These are phyloP conservation scores for Artibeus jamaicensis DNA, from an alignment of 2,797 vertebrate genomes.

Conservation along the genomic window DNA sequence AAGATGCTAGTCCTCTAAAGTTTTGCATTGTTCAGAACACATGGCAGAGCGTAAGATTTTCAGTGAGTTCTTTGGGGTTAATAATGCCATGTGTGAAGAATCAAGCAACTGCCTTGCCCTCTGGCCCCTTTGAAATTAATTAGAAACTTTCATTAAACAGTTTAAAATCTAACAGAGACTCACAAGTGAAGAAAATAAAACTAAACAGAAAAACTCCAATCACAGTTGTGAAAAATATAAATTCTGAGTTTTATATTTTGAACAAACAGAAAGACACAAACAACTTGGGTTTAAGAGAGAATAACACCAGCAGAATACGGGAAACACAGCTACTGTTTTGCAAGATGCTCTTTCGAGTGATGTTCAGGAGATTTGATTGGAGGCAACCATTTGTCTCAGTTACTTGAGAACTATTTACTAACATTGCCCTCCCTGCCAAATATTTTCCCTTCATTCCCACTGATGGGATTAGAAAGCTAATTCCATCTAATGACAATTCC, in stretches of 20 bases:
- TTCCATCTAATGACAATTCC: slow-evolving; percentile 76
- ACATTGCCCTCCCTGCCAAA: slow-evolving; percentile 70
- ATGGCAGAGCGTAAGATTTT: slow-evolving; percentile 61
- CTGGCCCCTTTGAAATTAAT: slow-evolving; percentile 78
- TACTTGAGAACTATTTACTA: slow-evolving; percentile 79
- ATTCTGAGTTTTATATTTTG: slow-evolving; percentile 43
- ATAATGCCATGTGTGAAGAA: slow-evolving; percentile 75
- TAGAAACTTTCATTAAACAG: slow-evolving; percentile 78
- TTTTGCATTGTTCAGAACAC: slow-evolving; percentile 75
- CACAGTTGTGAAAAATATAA: slow-evolving; percentile 50
- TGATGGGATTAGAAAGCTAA: slow-evolving; percentile 76
- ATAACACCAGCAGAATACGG: slow-evolving; percentile 34
- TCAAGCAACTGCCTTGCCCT: slow-evolving; percentile 81
- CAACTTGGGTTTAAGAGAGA: neutral
- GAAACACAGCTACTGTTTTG: slow-evolving; percentile 62
- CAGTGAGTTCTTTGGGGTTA: slow-evolving; percentile 68
- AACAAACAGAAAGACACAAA: slow-evolving; percentile 61
- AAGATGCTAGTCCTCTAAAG: slow-evolving; percentile 78
- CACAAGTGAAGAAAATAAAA: slow-evolving; percentile 50
- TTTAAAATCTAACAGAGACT: slow-evolving; percentile 44
- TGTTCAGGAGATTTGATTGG: slow-evolving; percentile 75
- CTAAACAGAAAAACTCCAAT: slow-evolving; percentile 57
- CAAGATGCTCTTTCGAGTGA: slow-evolving; percentile 71
- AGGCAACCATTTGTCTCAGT: slow-evolving; percentile 79
- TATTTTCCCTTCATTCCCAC: slow-evolving; percentile 73